Base-by-base conservation (phyloP, 2,797 vertebrate genomes). In the Decapterus maruadsi region DNA sequence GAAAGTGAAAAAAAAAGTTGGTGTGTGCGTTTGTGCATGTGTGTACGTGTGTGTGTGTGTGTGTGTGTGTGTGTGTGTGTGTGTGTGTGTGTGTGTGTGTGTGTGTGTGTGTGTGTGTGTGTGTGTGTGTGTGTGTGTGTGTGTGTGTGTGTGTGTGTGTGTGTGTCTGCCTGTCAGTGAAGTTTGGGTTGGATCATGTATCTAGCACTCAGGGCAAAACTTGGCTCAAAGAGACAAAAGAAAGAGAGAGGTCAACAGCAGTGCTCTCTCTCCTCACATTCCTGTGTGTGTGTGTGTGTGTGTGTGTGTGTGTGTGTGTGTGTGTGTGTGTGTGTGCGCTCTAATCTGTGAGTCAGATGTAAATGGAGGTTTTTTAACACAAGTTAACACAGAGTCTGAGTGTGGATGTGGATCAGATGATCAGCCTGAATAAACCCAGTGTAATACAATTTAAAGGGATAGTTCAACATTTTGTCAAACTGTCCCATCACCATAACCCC, bases 181-280 rank as follows among this genome's bases (percentile, higher is more conserved):
- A 22, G 45, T 64, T 51, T 70, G 34, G 14, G 11, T 31, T 73
- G 71, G 74, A 80, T 85, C 73, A 75, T 77, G 78, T 85, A 78
- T 87, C 86, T 6, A 26, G 55, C 81, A 75, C 81, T 83, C 70
- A 77, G 63, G 80, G 56, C 45, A 85, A 81, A 87, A 68, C 59
- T 67, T 70, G 56, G 54, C 77, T 72, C 26, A 70, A 57, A 75
- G 55, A 81, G 45, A 84, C 73, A 84, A 80, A 65, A 82, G 72
- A 78, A 19, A 38, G 54, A 53, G 26, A 54, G 78, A 69, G 81
- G 67, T 77, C 80, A 80, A 68, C 54, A 77, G 65, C 71, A 71
- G 69, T 64, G 53, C 68, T 78, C 68, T 58, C 68, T 66, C 31
- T 66, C 56, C 66, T 66, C 54, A 53, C 62, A 58, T 74, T 59